phyloP scores from a whole-genome alignment of 92 coral and sea anemone species.

The Anthopleura xanthogrammica region DNA sequence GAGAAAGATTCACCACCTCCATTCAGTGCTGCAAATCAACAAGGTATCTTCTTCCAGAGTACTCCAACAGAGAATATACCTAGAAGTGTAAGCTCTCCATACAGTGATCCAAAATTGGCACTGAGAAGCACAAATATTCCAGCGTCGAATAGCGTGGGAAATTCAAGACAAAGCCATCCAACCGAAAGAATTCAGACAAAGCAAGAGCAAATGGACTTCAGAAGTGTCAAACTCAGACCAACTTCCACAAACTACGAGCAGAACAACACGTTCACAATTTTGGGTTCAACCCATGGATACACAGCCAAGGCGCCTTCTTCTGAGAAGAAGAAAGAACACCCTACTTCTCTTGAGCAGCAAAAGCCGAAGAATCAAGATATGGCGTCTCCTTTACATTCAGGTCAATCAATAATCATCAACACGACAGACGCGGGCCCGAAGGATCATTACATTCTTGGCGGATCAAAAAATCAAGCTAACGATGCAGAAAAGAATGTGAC shows the following conservation, averaged over 20 bases:
- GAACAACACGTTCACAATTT: background rate
- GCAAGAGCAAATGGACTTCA: conserved; percentile 20
- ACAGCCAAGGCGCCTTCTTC: background rate
- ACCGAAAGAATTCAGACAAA: conserved; percentile 13
- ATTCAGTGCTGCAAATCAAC: background rate
- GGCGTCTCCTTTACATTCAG: background rate
- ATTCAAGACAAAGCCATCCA: background rate
- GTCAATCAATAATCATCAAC: background rate
- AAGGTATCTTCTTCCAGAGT: background rate
- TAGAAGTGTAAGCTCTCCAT: background rate
- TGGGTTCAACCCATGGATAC: background rate
- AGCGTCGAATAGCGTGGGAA: background rate
- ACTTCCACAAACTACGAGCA: conserved; percentile 2
- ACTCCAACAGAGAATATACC: background rate
- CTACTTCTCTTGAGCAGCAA: background rate
- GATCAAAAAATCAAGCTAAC: background rate
- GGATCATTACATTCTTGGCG: background rate
- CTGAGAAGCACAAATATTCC: background rate
- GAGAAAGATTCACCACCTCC: background rate
- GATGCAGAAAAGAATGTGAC: background rate
- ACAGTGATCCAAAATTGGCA: background rate
- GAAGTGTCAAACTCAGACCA: conserved; percentile 17
- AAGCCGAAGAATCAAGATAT: background rate
- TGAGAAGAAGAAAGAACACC: background rate
- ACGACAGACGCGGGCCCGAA: background rate